Evolutionary conservation across 2,113 vertebrate species (phyloP).

Genomic region (Gnathonemus longibarbis): DNA sequence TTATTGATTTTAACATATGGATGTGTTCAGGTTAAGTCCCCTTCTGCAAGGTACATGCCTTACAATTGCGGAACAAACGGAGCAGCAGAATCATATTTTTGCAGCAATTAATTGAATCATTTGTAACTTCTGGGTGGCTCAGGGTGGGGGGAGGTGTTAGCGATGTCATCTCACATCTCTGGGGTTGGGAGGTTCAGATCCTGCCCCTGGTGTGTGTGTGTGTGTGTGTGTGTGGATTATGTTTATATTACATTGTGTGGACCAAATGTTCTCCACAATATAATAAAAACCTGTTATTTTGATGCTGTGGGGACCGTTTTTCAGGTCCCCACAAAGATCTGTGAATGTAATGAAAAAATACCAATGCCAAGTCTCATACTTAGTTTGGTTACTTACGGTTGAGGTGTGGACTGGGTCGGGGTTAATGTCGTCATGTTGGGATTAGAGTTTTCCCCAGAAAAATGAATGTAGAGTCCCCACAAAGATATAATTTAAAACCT

Average conservation of each 20-base stretch:
- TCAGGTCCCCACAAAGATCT: background rate
- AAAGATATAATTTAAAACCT: background rate
- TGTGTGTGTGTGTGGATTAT: background rate
- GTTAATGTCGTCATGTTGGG: background rate
- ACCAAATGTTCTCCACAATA: background rate
- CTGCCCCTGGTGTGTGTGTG: background rate
- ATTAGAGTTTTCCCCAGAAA: background rate
- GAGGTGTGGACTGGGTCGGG: background rate
- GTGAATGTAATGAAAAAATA: background rate
- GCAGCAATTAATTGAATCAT: background rate
- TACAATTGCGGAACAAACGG: background rate
- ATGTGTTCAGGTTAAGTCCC: background rate
- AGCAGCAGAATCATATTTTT: background rate
- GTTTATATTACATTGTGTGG: background rate
- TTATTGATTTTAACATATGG: background rate
- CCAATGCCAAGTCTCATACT: background rate
- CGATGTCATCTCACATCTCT: background rate
- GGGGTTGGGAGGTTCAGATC: background rate
- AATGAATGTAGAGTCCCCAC: background rate
- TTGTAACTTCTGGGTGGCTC: background rate
- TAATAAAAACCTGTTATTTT: background rate
- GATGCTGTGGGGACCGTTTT: background rate
- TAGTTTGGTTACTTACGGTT: background rate
- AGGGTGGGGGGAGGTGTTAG: background rate
- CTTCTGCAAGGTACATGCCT: background rate